Evolutionary conservation across 2,888 invertebrate species (phyloP), one percentile per base, ranked within the genome.

Genomic region (Sinhomidia bicolor): DNA sequence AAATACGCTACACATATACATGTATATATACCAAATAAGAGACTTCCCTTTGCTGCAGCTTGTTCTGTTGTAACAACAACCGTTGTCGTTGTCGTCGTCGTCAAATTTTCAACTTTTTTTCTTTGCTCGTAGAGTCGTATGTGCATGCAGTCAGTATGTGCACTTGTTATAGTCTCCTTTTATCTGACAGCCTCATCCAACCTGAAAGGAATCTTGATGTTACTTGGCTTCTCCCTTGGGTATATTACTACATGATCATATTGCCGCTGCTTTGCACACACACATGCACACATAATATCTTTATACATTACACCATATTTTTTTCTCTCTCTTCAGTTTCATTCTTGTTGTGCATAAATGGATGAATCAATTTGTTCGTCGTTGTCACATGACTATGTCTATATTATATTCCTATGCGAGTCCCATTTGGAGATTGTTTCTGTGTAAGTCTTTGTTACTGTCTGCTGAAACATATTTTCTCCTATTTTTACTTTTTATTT

Each of bases 191-290:
- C 51, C 78, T 62, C 76, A 78, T 82, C 83, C 68, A 88, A 81
- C 83, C 82, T 83, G 74, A 83, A 65, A 51, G 83, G 78, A 88
- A 83, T 88, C 83, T 29, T 83, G 44, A 78, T 88, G 88, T 88
- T 83, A 88, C 78, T 83, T 78, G 32, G 17, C 41, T 23, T 82
- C 44, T 80, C 88, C 87, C 81, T 62, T 44, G 87, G 81, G 87
- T 76, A 82, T 83, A 88, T 83, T 83, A 78, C 88, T 78, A 26
- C 68, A 60, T 47, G 68, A 82, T 82, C 51, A 80, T 86, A 74
- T 23, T 57, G 54, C n/a, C 20, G 1, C 44, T 14, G 17, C 44
- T 81, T 29, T 79, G 60, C n/a, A 86, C 14, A 76, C 51, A n/a
- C 36, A 79, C 47, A 2, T 3, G 41, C 47, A 47, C 9, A 47